Base-by-base conservation (phyloP, 2,888 invertebrate genomes). In the Nematopogon swammerdamellus region DNA sequence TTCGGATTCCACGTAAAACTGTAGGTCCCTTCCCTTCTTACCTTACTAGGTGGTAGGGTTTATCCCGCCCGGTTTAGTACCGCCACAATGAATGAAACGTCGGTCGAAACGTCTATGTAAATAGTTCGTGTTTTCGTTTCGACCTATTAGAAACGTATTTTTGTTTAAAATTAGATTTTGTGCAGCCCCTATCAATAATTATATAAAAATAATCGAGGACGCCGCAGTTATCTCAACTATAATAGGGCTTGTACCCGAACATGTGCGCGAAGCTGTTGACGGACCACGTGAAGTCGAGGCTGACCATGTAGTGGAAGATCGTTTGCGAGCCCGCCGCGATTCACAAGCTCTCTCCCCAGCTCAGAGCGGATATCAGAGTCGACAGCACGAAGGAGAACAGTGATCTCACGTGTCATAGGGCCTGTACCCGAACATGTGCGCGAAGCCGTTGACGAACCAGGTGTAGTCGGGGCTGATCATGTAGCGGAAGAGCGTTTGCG, bases 371-470 rank as follows among this genome's bases (percentile, higher is more conserved):
- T 14, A 90, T 65, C 0, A 85, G 18, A 0, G 87, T 85, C 1
- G 94, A 94, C 48, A 93, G 48, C 2, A 89, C 53, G 63, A 92
- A 91, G 67, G 91, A 91, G n/a, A n/a, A n/a, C n/a, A n/a, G n/a
- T n/a, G n/a, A n/a, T n/a, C 44, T 79, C 57, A 85, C 85, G 67
- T 81, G 59, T 90, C 84, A 55, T 81, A 85, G 0, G 85, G 85
- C 53, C 80, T 73, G 45, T 69, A 72, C 51, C 85, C 85, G 70
- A 82, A 83, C 52, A 85, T 66, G 67, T 91, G 91, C 3, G 90
- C 90, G 1, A 85, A 86, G 52, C 88, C 88, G 63, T 91, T 91
- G 16, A 91, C 90, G 18, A 85, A 73, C 91, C 91, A 92, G n/a
- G 92, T 92, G 58, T 83, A 82, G 63, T 92, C 88, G 52, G 92